Conservation (phyloP, 1,140 invertebrate genomes). For the Paramacrobiotus metropolitanus region DNA sequence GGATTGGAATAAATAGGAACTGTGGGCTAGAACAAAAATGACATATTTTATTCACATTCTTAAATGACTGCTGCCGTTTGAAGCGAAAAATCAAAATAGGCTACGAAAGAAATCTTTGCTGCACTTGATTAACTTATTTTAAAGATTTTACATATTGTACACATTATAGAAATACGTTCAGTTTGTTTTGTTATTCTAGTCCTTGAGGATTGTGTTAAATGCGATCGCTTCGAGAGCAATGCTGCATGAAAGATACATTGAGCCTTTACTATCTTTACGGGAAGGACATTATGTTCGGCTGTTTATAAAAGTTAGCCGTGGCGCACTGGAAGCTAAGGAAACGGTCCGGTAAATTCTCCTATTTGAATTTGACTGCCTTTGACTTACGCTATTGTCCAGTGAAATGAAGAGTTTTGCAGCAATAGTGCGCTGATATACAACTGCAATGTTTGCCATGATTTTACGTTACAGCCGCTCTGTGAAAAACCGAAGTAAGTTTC, state of each 20-base stretch:
- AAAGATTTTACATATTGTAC: no score
- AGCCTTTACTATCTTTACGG: constrained; percentile 68
- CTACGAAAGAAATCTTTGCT: no score
- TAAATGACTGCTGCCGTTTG: no score
- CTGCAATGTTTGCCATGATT: constrained; percentile 61
- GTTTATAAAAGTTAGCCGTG: constrained; percentile 59
- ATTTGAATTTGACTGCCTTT: constrained; percentile 87
- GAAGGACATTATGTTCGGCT: constrained; percentile 92
- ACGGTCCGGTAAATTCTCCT: constrained; percentile 57
- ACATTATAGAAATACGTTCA: no score
- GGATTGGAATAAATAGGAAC: no score
- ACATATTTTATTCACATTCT: no score
- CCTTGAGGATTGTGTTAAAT: constrained; percentile 68
- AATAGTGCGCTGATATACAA: constrained; percentile 49
- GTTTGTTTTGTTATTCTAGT: no score
- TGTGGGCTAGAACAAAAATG: no score
- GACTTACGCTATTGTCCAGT: constrained; percentile 71
- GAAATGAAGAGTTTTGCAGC: constrained; percentile 44
- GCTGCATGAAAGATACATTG: constrained; percentile 71
- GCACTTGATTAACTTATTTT: no score
- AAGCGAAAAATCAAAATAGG: no score
- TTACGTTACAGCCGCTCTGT: constrained; percentile 37
- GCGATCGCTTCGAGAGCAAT: constrained; percentile 72
- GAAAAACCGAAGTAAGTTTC: constrained; percentile 10
- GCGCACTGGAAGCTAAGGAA: constrained; percentile 56